These are phyloP conservation scores for Altica lythri DNA, from an alignment of 2,888 invertebrate species.

Conservation along the genomic window DNA sequence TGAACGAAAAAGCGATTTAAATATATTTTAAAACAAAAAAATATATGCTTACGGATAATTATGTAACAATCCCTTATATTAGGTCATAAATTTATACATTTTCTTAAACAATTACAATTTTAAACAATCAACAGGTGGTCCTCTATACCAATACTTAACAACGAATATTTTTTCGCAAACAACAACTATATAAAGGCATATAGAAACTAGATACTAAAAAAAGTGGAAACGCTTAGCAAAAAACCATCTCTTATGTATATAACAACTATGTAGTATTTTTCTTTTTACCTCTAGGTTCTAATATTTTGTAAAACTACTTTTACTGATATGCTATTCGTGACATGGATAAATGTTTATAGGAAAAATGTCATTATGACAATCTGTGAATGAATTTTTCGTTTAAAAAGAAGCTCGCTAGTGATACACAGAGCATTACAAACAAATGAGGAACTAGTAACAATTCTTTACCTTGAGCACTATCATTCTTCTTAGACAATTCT, in stretches of 20 bases:
- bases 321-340: conserved; percentile 55
- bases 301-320: conserved; percentile 39
- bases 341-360: conserved; percentile 48
- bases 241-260: conserved; percentile 3
- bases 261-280: conserved; percentile 35
- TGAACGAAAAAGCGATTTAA: too few species aligned
- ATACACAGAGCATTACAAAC: too few species aligned
- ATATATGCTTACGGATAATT: too few species aligned
- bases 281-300: conserved; percentile 35
- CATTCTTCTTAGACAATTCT: too few species aligned
- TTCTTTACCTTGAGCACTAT: too few species aligned
- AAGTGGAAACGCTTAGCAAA: background rate
- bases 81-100: background rate
- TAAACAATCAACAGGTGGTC: conserved; percentile 40
- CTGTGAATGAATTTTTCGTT: conserved; percentile 11
- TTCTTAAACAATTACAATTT: background rate
- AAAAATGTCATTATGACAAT: conserved; percentile 23
- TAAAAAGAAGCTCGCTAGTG: too few species aligned
- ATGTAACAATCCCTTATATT: too few species aligned
- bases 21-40: too few species aligned
- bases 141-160: conserved; percentile 38
- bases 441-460: too few species aligned
- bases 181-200: conserved; percentile 17
- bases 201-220: background rate
- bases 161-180: conserved; percentile 19